phyloP scores from a whole-genome alignment of 23 tunicate species.

The Styela clava region DNA sequence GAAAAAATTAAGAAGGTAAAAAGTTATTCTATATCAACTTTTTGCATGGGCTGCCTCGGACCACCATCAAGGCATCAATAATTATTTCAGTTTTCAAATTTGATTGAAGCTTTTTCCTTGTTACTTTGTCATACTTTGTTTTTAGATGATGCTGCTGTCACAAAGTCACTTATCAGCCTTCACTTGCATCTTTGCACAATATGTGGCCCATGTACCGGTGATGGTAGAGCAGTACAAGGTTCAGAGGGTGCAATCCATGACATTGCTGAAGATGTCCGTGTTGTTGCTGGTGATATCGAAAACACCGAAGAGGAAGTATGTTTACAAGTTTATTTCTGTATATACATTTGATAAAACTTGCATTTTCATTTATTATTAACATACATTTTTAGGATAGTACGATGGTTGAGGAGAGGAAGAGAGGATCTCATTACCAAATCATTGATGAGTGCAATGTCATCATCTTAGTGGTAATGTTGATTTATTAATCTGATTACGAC shows the following conservation, averaged over 20 bases:
- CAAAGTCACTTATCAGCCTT: slow-evolving; percentile 20
- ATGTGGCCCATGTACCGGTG: slow-evolving; percentile 24
- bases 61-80: too few relatives aligned
- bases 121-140: too few relatives aligned
- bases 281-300: slow-evolving; percentile 25
- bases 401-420: slow-evolving; percentile 24
- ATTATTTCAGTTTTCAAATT: too few relatives aligned
- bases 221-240: slow-evolving; percentile 12
- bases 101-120: too few relatives aligned
- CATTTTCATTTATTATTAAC: neutral
- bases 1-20: too few relatives aligned
- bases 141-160: slow-evolving; percentile 10
- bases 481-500: neutral
- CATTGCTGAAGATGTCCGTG: slow-evolving; percentile 16
- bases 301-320: slow-evolving; percentile 13
- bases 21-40: too few relatives aligned
- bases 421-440: slow-evolving; percentile 15
- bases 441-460: slow-evolving; percentile 25
- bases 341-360: neutral
- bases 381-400: slow-evolving; percentile 8
- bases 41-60: too few relatives aligned
- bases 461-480: slow-evolving; percentile 1
- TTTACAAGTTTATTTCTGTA: neutral
- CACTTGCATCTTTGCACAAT: slow-evolving; percentile 17
- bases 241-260: slow-evolving; percentile 27